Percentiles rank a stretch among this genome's conserved stretches.
Conservation (phyloP, 2,888 invertebrate species). For the Hydriomena furcata region DNA sequence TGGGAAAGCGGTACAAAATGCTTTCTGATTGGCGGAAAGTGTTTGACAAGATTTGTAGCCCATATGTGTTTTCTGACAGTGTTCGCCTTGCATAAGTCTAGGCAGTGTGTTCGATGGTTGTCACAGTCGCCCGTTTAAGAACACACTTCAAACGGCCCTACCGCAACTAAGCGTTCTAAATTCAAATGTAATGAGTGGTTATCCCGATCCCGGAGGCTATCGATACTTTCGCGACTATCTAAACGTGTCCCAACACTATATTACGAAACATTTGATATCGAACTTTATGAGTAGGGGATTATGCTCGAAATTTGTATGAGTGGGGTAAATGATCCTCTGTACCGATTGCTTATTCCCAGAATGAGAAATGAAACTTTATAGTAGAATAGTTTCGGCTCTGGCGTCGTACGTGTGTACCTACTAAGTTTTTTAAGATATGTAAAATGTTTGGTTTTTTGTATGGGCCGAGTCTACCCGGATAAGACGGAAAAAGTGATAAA, state of each 20-base stretch:
- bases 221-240: slow-evolving; percentile 16
- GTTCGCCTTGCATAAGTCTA: too few species aligned
- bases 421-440: too few species aligned
- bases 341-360: neutral
- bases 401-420: too few species aligned
- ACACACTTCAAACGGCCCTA: slow-evolving; percentile 4
- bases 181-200: slow-evolving; percentile 56
- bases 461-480: too few species aligned
- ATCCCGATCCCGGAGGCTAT: slow-evolving; percentile 38
- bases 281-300: slow-evolving; percentile 1
- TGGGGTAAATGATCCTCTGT: neutral
- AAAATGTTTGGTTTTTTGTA: too few species aligned
- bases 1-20: too few species aligned
- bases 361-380: neutral
- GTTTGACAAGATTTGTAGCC: too few species aligned
- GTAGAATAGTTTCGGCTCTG: too few species aligned
- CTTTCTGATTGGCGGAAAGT: too few species aligned
- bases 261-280: slow-evolving; percentile 1
- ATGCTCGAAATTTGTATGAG: neutral
- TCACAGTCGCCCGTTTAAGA: neutral
- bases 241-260: slow-evolving; percentile 18
- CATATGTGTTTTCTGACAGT: too few species aligned
- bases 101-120: too few species aligned
- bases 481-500: too few species aligned
- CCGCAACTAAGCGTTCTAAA: slow-evolving; percentile 52